A percentile compares a stretch with the other conserved stretches of the same genome.
phyloP scores from a whole-genome alignment of 2,797 vertebrate genomes.

The Sebastes ruberrimus region DNA sequence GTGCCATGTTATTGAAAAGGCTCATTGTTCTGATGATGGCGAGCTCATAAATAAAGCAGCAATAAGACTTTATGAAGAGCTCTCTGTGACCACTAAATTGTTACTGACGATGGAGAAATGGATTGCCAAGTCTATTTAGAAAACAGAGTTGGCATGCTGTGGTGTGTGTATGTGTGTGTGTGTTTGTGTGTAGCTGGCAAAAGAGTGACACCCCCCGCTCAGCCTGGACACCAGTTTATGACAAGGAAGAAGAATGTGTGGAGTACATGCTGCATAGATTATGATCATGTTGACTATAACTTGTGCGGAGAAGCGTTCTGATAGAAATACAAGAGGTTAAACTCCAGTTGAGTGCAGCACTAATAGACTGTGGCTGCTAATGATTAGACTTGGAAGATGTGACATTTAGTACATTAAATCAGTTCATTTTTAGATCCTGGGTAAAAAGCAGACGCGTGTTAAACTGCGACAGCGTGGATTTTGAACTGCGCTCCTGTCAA shows the following conservation, averaged over 20 bases:
- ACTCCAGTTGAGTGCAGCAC: too few species aligned
- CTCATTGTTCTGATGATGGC: constrained; percentile 60
- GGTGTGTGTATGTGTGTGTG: constrained; percentile 7
- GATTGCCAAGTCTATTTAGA: constrained; percentile 53
- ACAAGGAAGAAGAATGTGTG: not conserved
- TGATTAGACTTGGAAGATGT: too few species aligned
- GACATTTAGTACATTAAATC: too few species aligned
- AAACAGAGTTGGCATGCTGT: constrained; percentile 35
- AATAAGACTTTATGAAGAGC: constrained; percentile 65
- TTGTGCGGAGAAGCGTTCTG: too few species aligned
- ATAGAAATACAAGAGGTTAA: too few species aligned
- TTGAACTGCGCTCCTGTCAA: too few species aligned
- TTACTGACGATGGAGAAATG: constrained; percentile 55
- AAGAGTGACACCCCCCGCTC: not conserved
- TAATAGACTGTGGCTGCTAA: too few species aligned
- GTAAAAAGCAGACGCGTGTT: too few species aligned
- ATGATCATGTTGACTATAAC: too few species aligned
- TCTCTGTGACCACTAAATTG: constrained; percentile 58
- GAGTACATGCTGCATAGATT: too few species aligned
- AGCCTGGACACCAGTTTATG: not conserved
- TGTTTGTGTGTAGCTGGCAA: not conserved
- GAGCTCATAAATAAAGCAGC: constrained; percentile 63
- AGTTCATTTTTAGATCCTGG: too few species aligned
- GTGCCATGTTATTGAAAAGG: constrained; percentile 65
- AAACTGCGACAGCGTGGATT: too few species aligned